Evolutionary conservation across 2,113 vertebrate species (phyloP).

Genomic region (Rhodinocichla rosea): DNA sequence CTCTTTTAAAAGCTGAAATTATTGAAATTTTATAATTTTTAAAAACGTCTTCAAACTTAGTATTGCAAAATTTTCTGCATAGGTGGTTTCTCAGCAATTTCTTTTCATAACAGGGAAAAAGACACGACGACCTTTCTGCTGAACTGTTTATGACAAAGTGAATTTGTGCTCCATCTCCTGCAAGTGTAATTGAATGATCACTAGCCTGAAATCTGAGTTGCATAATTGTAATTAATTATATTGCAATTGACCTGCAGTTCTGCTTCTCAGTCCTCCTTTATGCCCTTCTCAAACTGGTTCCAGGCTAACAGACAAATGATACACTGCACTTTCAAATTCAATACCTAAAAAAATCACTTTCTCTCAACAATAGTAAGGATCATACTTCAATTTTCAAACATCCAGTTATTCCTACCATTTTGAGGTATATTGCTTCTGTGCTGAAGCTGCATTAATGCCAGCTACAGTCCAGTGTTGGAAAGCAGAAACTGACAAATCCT

Average conservation of each 20-base stretch:
- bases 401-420: not conserved
- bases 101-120: not conserved
- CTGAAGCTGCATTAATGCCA: not conserved
- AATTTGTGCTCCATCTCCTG: conserved; percentile 41
- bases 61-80: not conserved
- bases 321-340: not conserved
- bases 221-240: conserved; percentile 66
- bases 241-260: conserved; percentile 28
- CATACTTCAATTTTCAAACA: not conserved
- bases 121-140: conserved; percentile 14
- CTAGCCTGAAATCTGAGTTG: conserved; percentile 44
- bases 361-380: not conserved
- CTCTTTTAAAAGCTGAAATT: not conserved
- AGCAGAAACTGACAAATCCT: not conserved
- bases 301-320: not conserved
- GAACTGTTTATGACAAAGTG: conserved; percentile 50
- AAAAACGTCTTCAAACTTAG: not conserved
- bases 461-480: not conserved
- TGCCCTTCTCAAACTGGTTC: conserved; percentile 33
- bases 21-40: not conserved
- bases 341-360: not conserved
- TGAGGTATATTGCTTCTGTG: not conserved
- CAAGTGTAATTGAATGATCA: conserved; percentile 51
- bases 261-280: conserved; percentile 23
- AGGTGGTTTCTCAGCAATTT: not conserved